Percentiles rank a stretch among this genome's conserved stretches.
Evolutionary conservation across 2,888 invertebrate species (phyloP).

Genomic region (Meteorus colon): DNA sequence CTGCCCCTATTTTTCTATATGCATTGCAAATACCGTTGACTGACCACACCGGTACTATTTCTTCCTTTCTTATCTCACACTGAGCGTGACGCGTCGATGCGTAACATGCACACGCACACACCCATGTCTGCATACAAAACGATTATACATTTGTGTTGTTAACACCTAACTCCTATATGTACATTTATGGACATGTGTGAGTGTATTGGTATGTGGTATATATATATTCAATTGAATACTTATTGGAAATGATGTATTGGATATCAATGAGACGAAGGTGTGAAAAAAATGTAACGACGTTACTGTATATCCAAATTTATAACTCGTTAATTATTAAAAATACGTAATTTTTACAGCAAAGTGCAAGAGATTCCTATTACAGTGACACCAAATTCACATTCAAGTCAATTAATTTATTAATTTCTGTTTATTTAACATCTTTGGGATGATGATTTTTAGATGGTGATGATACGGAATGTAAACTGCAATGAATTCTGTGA

Average conservation of each 20-base stretch:
- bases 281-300: neutral
- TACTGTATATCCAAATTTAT: neutral
- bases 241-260: neutral
- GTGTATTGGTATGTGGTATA: neutral
- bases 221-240: neutral
- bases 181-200: neutral
- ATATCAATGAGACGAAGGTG: neutral
- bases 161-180: slow-evolving; percentile 27
- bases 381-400: no score
- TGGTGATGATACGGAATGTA: slow-evolving; percentile 19
- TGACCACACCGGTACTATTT: slow-evolving; percentile 12
- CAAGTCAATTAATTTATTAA: no score
- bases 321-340: neutral
- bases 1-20: neutral
- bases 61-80: neutral
- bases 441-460: neutral
- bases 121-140: slow-evolving; percentile 31
- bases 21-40: slow-evolving; percentile 2
- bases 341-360: neutral
- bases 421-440: no score
- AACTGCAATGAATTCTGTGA: slow-evolving; percentile 19
- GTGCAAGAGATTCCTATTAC: no score
- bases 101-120: slow-evolving; percentile 25
- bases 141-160: slow-evolving; percentile 16
- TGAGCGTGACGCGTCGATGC: slow-evolving; percentile 37